A percentile compares a stretch with the other conserved stretches of the same genome.
These are phyloP conservation scores for Stegana nigrithorax DNA, from an alignment of 2,888 invertebrate genomes.

Conservation along the genomic window DNA sequence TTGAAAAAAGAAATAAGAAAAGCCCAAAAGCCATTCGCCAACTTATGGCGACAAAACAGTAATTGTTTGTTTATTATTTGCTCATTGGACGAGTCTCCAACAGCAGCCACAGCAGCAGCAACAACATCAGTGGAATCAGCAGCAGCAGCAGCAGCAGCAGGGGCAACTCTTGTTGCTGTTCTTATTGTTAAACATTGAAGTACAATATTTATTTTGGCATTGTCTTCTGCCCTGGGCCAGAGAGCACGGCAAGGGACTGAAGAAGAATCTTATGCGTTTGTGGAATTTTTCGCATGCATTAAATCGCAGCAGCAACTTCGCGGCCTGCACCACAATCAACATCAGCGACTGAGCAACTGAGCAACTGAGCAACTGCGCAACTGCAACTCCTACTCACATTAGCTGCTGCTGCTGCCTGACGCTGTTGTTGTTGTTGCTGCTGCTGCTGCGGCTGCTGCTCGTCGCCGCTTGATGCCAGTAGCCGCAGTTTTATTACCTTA, in stretches of 20 bases:
- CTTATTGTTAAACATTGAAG: slow-evolving; percentile 46
- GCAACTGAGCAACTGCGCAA: too few species aligned
- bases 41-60: slow-evolving; percentile 39
- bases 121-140: slow-evolving; percentile 28
- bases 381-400: too few species aligned
- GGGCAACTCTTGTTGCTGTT: slow-evolving; percentile 29
- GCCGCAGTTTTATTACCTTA: too few species aligned
- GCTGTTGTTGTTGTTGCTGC: not conserved
- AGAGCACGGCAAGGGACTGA: not conserved
- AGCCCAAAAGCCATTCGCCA: not conserved
- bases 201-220: slow-evolving; percentile 9
- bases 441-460: not conserved
- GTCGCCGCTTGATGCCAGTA: too few species aligned
- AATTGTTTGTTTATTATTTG: slow-evolving; percentile 66
- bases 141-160: slow-evolving; percentile 3
- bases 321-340: too few species aligned
- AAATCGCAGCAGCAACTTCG: too few species aligned
- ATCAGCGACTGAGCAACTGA: too few species aligned
- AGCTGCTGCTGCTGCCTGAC: too few species aligned
- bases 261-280: slow-evolving; percentile 6
- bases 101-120: not conserved
- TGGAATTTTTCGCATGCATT: not conserved
- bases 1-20: not conserved
- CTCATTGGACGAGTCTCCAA: not conserved
- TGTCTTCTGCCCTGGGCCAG: not conserved